Evolutionary conservation across 2,888 invertebrate genomes (phyloP), one percentile per base, ranked within the genome.

Genomic region (Tuta absoluta): DNA sequence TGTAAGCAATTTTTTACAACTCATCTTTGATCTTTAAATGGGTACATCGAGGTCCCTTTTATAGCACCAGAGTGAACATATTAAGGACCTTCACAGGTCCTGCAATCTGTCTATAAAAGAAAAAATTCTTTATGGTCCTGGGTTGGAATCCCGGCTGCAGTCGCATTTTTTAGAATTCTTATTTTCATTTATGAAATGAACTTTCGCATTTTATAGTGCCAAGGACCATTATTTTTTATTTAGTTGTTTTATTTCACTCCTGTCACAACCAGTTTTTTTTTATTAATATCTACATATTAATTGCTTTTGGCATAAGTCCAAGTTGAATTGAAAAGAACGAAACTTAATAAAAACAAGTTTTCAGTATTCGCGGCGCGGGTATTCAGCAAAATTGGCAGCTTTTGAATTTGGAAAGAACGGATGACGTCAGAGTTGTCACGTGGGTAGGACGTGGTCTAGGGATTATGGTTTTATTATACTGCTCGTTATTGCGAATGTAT

Each of bases 381-480:
- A 19, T 48, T 19, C 51, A 21, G 21, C 51, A 51, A 23, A 17
- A 21, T 51, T 51, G 51, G 51, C 51, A 51, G 51, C 51, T 21
- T 51, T 51, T 19, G 51, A 21, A 12, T 51, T 51, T 19, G 23
- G 51, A 21, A 23, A 3, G 12, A 33, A n/a, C 28, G n/a, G n/a
- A 56, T 56, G 23, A 56, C 28, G 56, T 56, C 56, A 56, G 24
- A 56, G 28, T 23, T 33, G 24, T 56, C 56, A 56, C 56, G 56
- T 56, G 56, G 56, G 5, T 11, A 0, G n/a, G n/a, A 56, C 28
- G 23, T 28, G 24, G 14, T 19, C 24, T 24, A n/a, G n/a, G 24
- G 23, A n/a, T 56, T 56, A 56, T 28, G 14, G 51, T 41, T 41
- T 41, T 41, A 41, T 41, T 41, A 41, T 41, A 41, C 41, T 12